A percentile compares a stretch with the other conserved stretches of the same genome.
Conservation (phyloP, 2,888 invertebrate genomes). For the Melanostoma scalare region DNA sequence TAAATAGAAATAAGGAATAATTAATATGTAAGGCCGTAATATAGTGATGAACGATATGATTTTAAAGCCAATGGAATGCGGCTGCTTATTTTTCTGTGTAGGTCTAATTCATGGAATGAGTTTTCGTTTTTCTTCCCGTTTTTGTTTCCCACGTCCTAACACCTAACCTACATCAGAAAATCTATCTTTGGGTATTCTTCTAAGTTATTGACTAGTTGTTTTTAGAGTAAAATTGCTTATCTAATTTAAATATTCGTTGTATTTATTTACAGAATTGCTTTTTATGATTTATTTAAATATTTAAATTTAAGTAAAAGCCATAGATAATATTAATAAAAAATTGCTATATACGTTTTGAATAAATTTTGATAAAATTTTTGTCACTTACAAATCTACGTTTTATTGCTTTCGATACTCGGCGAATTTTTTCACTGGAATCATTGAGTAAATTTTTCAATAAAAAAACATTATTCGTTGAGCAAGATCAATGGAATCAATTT, state of each 20-base stretch:
- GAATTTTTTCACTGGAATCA: conserved; percentile 76
- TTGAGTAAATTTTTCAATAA: conserved; percentile 48
- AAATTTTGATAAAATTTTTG: conserved; percentile 46
- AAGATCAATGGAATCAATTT: conserved; percentile 76
- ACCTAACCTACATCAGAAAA: background rate
- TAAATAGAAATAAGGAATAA: no score
- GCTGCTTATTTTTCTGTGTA: background rate
- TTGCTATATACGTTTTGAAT: conserved; percentile 22
- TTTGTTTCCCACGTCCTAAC: background rate
- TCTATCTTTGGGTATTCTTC: background rate
- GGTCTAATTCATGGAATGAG: background rate
- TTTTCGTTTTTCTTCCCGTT: conserved; percentile 1
- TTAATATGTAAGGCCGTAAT: no score
- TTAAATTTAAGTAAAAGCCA: background rate
- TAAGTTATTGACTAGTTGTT: background rate
- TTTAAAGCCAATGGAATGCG: no score
- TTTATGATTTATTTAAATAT: conserved; percentile 16
- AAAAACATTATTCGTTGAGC: conserved; percentile 78
- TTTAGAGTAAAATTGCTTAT: conserved; percentile 58
- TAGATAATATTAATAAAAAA: conserved; percentile 1
- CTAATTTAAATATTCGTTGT: conserved; percentile 69
- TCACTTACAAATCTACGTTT: conserved; percentile 78
- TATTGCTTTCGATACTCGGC: conserved; percentile 82
- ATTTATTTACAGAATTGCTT: conserved; percentile 68
- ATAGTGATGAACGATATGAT: no score